A percentile compares a stretch with the other conserved stretches of the same genome.
phyloP scores from a whole-genome alignment of 2,797 vertebrate genomes.

The Myotis pilosus region DNA sequence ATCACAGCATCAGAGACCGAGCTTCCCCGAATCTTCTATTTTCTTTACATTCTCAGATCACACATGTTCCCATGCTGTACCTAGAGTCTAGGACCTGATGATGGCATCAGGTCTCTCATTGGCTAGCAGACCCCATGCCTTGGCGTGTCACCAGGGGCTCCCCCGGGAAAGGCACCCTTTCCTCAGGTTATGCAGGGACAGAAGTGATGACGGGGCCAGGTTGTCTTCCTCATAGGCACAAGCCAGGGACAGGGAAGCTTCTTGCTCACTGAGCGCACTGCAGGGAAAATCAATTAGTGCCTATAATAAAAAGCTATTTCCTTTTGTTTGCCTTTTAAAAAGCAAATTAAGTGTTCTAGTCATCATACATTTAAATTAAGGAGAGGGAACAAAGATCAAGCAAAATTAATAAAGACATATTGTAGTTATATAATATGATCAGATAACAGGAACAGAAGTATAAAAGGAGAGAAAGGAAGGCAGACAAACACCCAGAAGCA shows the following conservation, averaged over 20 bases:
- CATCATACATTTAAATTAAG: constrained; percentile 16
- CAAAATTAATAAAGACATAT: background rate
- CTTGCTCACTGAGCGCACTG: background rate
- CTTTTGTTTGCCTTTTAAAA: constrained; percentile 28
- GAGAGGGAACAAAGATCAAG: background rate
- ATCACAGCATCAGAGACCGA: background rate
- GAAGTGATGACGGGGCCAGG: background rate
- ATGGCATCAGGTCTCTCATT: fast-evolving
- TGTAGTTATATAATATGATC: background rate
- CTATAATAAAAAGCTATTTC: background rate
- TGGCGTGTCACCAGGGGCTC: fast-evolving
- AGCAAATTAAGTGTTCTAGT: constrained; percentile 20
- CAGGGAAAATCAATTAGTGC: background rate
- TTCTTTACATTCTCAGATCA: background rate
- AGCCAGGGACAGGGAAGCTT: background rate
- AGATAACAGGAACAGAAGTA: background rate
- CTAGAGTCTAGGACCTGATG: too few species aligned
- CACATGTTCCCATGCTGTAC: fast-evolving
- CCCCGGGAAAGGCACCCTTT: background rate
- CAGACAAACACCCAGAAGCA: background rate
- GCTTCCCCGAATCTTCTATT: background rate
- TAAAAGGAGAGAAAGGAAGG: background rate
- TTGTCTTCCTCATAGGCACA: background rate
- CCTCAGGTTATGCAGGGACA: background rate
- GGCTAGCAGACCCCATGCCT: background rate